These are phyloP conservation scores for Chionodraco myersi DNA, from an alignment of 2,113 vertebrate species.

Conservation along the genomic window DNA sequence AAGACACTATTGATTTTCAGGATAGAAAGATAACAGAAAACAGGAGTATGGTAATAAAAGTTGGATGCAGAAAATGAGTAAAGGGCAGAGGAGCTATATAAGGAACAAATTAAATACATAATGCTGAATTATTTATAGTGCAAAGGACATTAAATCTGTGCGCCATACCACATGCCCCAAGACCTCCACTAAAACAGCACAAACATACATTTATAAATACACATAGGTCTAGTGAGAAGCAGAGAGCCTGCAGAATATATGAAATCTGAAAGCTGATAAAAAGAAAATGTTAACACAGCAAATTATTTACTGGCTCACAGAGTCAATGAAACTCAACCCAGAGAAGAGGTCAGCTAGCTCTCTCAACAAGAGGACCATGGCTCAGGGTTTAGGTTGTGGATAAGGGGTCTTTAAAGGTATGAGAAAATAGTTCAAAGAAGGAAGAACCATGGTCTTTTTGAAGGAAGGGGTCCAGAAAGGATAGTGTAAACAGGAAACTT, in stretches of 20 bases:
- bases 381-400: constrained; percentile 16
- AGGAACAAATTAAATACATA: constrained; percentile 28
- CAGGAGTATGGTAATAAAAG: constrained; percentile 3
- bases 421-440: constrained; percentile 2
- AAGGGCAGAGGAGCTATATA: background rate
- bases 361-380: constrained; percentile 21
- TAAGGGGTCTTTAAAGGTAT: background rate
- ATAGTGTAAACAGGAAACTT: background rate
- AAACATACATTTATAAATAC: constrained; percentile 49
- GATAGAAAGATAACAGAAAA: background rate
- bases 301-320: constrained; percentile 30
- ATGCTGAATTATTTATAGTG: constrained; percentile 26
- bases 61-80: constrained; percentile 10
- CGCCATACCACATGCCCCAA: constrained; percentile 39
- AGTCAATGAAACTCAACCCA: constrained; percentile 23
- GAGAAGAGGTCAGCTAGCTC: constrained; percentile 25
- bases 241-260: constrained; percentile 48
- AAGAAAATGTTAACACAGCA: constrained; percentile 42
- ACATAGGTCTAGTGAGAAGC: constrained; percentile 40
- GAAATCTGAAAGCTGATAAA: constrained; percentile 32
- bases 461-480: background rate
- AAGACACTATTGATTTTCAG: constrained; percentile 3
- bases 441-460: constrained; percentile 30
- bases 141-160: constrained; percentile 41
- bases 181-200: constrained; percentile 51